phyloP scores from a whole-genome alignment of 2,113 vertebrate species.

The Odocoileus hemionus region DNA sequence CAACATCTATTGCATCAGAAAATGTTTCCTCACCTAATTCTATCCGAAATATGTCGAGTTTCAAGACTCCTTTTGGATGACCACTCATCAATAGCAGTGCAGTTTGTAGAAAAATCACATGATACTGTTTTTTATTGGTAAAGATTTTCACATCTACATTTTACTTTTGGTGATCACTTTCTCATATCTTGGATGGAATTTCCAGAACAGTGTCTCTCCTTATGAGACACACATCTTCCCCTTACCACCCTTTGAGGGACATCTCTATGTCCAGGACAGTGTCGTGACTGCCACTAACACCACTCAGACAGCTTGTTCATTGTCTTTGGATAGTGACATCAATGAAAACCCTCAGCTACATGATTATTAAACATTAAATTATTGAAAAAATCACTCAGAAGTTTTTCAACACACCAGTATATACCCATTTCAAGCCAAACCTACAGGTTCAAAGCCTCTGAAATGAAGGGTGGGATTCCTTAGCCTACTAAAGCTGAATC shows the following conservation, averaged over 20 bases:
- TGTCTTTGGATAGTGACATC: background rate
- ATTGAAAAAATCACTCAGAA: background rate
- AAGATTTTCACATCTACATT: background rate
- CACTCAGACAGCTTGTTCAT: background rate
- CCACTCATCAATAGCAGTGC: background rate
- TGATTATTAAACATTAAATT: background rate
- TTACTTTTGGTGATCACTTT: background rate
- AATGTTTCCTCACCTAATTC: background rate
- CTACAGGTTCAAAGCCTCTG: background rate
- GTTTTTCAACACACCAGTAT: background rate
- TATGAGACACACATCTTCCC: fast-evolving
- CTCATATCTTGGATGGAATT: background rate
- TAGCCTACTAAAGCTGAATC: background rate
- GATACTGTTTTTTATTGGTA: background rate
- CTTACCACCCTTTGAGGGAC: background rate
- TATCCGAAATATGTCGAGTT: background rate
- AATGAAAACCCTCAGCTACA: background rate
- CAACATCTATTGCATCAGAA: background rate
- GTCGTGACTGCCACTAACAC: fast-evolving
- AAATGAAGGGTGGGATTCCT: background rate
- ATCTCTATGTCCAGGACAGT: background rate
- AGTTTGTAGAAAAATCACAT: background rate
- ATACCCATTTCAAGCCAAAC: background rate
- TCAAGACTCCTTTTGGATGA: background rate
- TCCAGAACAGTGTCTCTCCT: background rate